phyloP scores from a whole-genome alignment of 2,113 vertebrate species.

The Calonectris borealis region DNA sequence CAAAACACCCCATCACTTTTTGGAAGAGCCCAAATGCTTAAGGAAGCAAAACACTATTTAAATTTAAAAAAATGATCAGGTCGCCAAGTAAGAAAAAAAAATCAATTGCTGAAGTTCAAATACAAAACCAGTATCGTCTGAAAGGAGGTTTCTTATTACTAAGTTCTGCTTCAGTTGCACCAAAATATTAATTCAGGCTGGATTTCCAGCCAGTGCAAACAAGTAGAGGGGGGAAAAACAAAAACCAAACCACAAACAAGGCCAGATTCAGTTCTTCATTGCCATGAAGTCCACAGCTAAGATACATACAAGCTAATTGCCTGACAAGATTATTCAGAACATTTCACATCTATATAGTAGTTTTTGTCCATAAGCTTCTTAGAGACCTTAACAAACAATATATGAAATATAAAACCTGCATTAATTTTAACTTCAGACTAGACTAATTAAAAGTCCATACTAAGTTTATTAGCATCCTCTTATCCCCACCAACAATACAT shows the following conservation, averaged over 20 bases:
- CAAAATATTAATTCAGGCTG: not conserved
- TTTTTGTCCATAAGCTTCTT: not conserved
- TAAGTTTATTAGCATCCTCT: not conserved
- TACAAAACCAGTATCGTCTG: not conserved
- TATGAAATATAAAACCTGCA: not conserved
- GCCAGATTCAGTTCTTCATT: not conserved
- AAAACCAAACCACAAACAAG: not conserved
- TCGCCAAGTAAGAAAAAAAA: not conserved
- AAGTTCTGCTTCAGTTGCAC: not conserved
- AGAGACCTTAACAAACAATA: not conserved
- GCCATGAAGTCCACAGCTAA: not conserved
- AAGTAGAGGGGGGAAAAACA: rapidly evolving
- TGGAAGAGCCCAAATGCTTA: not conserved
- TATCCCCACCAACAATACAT: not conserved
- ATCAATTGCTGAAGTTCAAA: not conserved
- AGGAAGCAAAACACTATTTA: not conserved
- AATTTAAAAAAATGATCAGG: not conserved
- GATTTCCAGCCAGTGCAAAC: not conserved
- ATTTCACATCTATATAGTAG: not conserved
- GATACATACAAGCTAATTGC: not conserved
- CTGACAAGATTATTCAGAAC: not conserved
- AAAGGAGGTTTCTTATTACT: not conserved
- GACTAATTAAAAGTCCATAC: not conserved
- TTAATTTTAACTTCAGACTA: not conserved
- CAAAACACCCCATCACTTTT: not conserved